These are phyloP conservation scores for Apodemia duryi DNA, from an alignment of 2,888 invertebrate genomes.

Conservation along the genomic window DNA sequence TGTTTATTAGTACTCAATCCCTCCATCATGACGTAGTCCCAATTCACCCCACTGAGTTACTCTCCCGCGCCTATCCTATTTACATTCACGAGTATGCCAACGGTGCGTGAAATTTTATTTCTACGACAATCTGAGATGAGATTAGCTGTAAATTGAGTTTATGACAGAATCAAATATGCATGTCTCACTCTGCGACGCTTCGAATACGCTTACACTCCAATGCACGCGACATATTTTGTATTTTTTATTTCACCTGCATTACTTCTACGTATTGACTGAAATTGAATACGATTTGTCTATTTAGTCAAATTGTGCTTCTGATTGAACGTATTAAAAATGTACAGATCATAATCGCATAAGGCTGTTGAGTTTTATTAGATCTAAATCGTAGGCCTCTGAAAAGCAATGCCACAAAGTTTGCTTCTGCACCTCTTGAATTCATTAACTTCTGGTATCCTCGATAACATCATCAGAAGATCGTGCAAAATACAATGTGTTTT, in stretches of 20 bases:
- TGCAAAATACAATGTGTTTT: too few species aligned
- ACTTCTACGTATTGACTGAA: too few species aligned
- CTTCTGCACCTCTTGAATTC: too few species aligned
- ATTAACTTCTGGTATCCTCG: too few species aligned
- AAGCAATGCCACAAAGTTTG: too few species aligned
- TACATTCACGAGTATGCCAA: conserved; percentile 63
- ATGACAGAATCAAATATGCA: conserved; percentile 75
- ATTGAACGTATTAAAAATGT: too few species aligned
- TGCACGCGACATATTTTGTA: conserved; percentile 52
- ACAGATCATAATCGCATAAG: too few species aligned
- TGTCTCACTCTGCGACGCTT: conserved; percentile 30
- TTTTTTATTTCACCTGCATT: conserved; percentile 33
- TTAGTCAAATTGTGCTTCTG: too few species aligned
- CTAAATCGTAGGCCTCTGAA: too few species aligned
- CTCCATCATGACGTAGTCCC: conserved; percentile 27
- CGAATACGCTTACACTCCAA: conserved; percentile 55
- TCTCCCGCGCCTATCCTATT: conserved; percentile 45
- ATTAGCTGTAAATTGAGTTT: conserved; percentile 78
- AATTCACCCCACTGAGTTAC: conserved; percentile 24
- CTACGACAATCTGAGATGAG: conserved; percentile 76
- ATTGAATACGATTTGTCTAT: too few species aligned
- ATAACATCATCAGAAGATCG: too few species aligned
- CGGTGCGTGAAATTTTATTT: conserved; percentile 76
- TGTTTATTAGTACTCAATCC: conserved; percentile 47
- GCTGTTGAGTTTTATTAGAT: too few species aligned